Base-by-base conservation (phyloP, 2,888 invertebrate species). In the Cephus rjabovi region DNA sequence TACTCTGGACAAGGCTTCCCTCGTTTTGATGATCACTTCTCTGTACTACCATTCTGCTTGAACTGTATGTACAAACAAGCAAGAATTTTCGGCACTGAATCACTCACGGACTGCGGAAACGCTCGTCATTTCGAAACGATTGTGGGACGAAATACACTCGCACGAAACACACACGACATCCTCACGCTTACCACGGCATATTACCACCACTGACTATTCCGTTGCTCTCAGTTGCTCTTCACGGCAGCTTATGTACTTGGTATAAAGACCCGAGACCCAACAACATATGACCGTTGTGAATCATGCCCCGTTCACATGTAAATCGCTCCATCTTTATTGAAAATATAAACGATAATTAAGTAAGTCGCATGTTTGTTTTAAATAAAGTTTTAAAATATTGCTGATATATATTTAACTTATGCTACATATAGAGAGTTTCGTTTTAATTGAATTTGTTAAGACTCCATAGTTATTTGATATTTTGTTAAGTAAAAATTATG, bases 61-160 rank as follows among this genome's bases (percentile, higher is more conserved):
- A 33, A 35, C 56, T n/a, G 73, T 34, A 35, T 34, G 34, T 70
- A 75, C 75, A 56, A 6, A 68, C 30, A 12, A 69, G 35, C 35
- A 34, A 37, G 37, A 84, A 85, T 84, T 82, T 84, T 86, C 80
- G 80, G 71, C 83, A 83, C 84, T 87, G 87, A 87, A 86, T 88
- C 88, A 88, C 87, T 86, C 82, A 35, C 76, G 69, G 77, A 76
- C 78, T 80, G 77, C 81, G 80, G 81, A 82, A 83, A 83, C 79
- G 82, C 80, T 83, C 73, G 69, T 78, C 78, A 68, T 73, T 73
- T 76, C 35, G 73, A 75, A 73, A 56, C 34, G 30, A 31, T 33
- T 34, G 74, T 30, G 23, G 23, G 35, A 35, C 30, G 74, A 35
- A 35, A 9, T 34, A 35, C 12, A 35, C 34, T 35, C 35, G 35